Percentiles rank a stretch among this genome's conserved stretches.
phyloP scores from a whole-genome alignment of 1,140 invertebrate genomes.

The Nephila pilipes region DNA sequence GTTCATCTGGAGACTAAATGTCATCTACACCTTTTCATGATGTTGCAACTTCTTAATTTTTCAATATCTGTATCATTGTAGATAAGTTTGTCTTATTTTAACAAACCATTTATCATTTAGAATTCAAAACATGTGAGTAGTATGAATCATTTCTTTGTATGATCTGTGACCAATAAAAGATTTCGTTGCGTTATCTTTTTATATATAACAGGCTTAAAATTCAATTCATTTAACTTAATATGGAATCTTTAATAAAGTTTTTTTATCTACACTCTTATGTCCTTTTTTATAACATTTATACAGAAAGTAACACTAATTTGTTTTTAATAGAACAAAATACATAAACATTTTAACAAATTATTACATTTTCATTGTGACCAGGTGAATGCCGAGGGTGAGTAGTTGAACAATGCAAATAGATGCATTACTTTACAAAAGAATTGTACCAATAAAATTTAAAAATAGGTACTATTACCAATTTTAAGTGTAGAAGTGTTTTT shows the following conservation, averaged over 20 bases:
- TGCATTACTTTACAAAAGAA: no score
- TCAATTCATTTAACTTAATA: no score
- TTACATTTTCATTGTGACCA: no score
- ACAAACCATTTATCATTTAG: constrained; percentile 22
- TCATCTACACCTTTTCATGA: background rate
- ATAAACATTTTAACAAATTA: no score
- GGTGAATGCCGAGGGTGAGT: no score
- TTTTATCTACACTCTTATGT: constrained; percentile 4
- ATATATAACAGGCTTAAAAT: no score
- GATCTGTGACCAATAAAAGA: background rate
- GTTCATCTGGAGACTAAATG: constrained; percentile 55
- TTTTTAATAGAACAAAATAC: no score
- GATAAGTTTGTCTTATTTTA: constrained; percentile 14
- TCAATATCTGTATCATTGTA: constrained; percentile 26
- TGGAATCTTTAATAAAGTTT: constrained; percentile 14
- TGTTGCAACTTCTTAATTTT: constrained; percentile 19
- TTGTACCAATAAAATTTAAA: no score
- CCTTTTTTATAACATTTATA: background rate
- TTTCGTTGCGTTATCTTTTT: background rate
- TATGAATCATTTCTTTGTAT: background rate
- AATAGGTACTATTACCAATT: no score
- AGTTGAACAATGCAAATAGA: no score
- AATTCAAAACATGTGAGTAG: constrained; percentile 2
- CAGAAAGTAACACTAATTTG: no score
- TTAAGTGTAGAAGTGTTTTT: no score